Evolutionary conservation across 2,888 invertebrate genomes (phyloP).

Genomic region (Acrobasis consociella): DNA sequence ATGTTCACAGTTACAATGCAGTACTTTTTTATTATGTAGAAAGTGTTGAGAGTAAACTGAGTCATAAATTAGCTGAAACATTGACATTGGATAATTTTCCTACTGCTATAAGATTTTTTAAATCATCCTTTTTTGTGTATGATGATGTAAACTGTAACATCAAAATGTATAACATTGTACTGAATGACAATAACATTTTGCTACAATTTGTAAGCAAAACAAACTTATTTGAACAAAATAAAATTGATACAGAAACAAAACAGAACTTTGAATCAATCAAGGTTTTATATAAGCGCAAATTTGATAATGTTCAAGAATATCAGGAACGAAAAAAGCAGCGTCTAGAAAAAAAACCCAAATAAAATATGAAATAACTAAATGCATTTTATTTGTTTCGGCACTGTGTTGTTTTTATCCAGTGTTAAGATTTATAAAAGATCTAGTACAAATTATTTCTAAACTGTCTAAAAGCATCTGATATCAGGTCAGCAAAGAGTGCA

Average conservation of each 20-base stretch:
- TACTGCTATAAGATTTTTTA: conserved; percentile 56
- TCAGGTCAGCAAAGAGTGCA: no score
- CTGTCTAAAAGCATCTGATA: no score
- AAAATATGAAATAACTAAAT: conserved; percentile 28
- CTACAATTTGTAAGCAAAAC: conserved; percentile 43
- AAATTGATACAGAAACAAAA: conserved; percentile 29
- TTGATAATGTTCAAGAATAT: conserved; percentile 91
- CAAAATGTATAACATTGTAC: conserved; percentile 54
- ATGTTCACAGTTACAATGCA: conserved; percentile 74
- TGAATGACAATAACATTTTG: conserved; percentile 45
- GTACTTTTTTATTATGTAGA: conserved; percentile 73
- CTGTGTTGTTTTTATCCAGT: not conserved
- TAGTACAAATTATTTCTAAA: no score
- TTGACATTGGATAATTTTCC: conserved; percentile 70
- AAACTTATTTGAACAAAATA: conserved; percentile 51
- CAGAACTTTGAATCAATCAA: conserved; percentile 67
- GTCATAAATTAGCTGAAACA: conserved; percentile 55
- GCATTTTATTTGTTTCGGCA: conserved; percentile 7
- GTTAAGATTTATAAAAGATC: no score
- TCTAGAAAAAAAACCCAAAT: conserved; percentile 73
- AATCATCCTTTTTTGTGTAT: conserved; percentile 65
- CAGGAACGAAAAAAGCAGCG: conserved; percentile 88
- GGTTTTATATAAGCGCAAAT: conserved; percentile 89
- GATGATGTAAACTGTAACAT: conserved; percentile 52
- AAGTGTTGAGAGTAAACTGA: conserved; percentile 47